Evolutionary conservation across 2,797 vertebrate species (phyloP), one percentile per base, ranked within the genome.

Genomic region (Nannoperca australis): DNA sequence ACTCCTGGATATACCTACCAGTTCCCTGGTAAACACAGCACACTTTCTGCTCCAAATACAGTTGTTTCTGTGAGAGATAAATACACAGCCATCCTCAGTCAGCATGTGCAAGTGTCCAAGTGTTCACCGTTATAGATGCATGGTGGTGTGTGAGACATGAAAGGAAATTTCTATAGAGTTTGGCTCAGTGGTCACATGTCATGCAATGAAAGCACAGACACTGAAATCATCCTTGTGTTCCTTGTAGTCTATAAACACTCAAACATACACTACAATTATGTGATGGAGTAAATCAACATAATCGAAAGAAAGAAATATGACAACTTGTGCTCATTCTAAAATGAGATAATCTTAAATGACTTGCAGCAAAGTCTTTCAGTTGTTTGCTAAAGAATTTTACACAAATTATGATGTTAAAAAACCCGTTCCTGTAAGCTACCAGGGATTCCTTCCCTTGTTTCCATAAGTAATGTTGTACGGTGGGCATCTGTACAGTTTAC

Each of bases 1-100:
- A 97, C 98, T 67, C 98, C 98, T 61, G 98, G 98, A 90, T 99
- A 99, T 81, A 99, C 98, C 91, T 99, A 99, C 92, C 98, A 99
- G 95, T 99, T 99, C 87, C 98, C 98, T 20, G 98, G 98, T 99
- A 96, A 96, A 95, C 78, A 58, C 82, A 32, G 40, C 66, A 70
- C 64, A 75, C 71, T 56, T 12, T 55, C 63, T 76, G 34, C 64
- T 73, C 62, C 70, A 47, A 14, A 69, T 30, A 36, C 45, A 45
- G 4, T 27, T 22, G 36, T 63, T 53, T 40, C 20, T 58, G n/a
- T 30, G 54, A 53, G 36, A 74, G 59, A 67, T 59, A 49, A 45
- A 30, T 38, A 22, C 59, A 38, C 40, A 56, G 34, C 30, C 27
- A 40, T 9, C 30, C 61, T 49, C 55, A 53, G 42, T 64, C 0